Percentiles rank a stretch among this genome's conserved stretches.
Conservation (phyloP, 1,140 invertebrate species). For the Zaprionus africanus region DNA sequence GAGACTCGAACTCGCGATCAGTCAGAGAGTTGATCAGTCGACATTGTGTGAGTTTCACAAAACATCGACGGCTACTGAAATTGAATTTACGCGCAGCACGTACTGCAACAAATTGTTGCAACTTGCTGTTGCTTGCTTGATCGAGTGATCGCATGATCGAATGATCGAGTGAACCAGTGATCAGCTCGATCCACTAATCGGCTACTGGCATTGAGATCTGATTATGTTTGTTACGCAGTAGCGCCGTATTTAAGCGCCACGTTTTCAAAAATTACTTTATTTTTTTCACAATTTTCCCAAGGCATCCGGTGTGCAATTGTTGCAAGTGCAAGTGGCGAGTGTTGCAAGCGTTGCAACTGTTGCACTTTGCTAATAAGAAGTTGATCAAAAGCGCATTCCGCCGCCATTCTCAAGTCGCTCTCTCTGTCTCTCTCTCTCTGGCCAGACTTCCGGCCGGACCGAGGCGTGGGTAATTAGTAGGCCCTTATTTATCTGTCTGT, state of each 20-base stretch:
- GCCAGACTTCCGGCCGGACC: constrained; percentile 30
- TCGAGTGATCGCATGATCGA: not conserved
- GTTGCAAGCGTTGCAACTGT: constrained; percentile 19
- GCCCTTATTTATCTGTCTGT: constrained; percentile 9
- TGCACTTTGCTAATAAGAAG: constrained; percentile 41
- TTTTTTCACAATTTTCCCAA: constrained; percentile 55
- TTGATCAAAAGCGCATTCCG: constrained; percentile 46
- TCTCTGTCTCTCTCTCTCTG: not conserved
- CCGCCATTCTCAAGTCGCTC: constrained; percentile 9
- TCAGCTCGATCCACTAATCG: constrained; percentile 11
- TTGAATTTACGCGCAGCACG: constrained; percentile 82
- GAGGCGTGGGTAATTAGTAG: constrained; percentile 30
- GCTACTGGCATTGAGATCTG: constrained; percentile 75
- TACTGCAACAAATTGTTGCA: constrained; percentile 73
- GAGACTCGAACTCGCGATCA: not conserved
- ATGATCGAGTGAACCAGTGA: constrained; percentile 1
- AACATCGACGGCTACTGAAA: constrained; percentile 75
- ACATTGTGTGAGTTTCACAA: constrained; percentile 47
- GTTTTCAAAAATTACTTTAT: constrained; percentile 44
- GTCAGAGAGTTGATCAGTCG: not conserved
- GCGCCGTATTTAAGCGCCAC: constrained; percentile 58
- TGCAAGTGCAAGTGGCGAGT: constrained; percentile 8
- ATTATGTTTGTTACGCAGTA: constrained; percentile 36
- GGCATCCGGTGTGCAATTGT: constrained; percentile 46
- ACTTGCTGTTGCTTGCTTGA: constrained; percentile 12